Percentiles rank a stretch among this genome's conserved stretches.
Evolutionary conservation across 1,140 invertebrate species (phyloP).

Genomic region (Tribolium madens): DNA sequence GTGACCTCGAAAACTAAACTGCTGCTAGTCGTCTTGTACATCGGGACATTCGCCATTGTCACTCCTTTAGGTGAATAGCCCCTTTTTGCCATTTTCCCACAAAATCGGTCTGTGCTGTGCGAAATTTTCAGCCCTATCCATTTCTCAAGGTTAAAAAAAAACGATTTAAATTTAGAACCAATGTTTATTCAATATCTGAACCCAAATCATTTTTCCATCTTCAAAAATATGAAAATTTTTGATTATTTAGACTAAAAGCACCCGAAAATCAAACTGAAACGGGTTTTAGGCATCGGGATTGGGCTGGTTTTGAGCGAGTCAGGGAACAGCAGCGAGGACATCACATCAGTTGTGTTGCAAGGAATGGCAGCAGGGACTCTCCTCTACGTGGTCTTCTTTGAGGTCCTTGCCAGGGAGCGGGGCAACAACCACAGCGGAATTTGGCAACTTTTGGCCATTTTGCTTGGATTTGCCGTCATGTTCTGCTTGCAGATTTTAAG

Average conservation of each 20-base stretch:
- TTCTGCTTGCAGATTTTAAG: slow-evolving; percentile 79
- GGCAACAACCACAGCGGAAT: slow-evolving; percentile 76
- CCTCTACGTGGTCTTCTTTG: slow-evolving; percentile 92
- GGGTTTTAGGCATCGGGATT: slow-evolving; percentile 72
- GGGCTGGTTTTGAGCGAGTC: slow-evolving; percentile 75
- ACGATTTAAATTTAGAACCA: too few species aligned
- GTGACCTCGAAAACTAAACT: slow-evolving; percentile 75
- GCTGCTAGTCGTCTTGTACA: slow-evolving; percentile 75
- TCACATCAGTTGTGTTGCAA: slow-evolving; percentile 78
- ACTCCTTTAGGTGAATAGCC: slow-evolving; percentile 75
- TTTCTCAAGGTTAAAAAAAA: too few species aligned
- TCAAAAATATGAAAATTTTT: too few species aligned
- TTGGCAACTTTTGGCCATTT: slow-evolving; percentile 76
- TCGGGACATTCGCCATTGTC: slow-evolving; percentile 82
- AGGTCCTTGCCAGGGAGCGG: slow-evolving; percentile 84
- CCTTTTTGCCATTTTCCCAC: too few species aligned
- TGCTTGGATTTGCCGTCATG: slow-evolving; percentile 83
- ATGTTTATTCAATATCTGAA: too few species aligned
- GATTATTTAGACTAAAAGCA: too few species aligned
- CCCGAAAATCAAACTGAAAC: background rate
- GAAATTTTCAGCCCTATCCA: too few species aligned
- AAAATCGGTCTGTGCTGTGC: too few species aligned
- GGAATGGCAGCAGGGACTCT: slow-evolving; percentile 89
- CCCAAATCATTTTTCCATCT: too few species aligned
- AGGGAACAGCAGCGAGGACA: slow-evolving; percentile 70